Evolutionary conservation across 2,113 vertebrate genomes (phyloP).

Genomic region (Oncorhynchus keta): DNA sequence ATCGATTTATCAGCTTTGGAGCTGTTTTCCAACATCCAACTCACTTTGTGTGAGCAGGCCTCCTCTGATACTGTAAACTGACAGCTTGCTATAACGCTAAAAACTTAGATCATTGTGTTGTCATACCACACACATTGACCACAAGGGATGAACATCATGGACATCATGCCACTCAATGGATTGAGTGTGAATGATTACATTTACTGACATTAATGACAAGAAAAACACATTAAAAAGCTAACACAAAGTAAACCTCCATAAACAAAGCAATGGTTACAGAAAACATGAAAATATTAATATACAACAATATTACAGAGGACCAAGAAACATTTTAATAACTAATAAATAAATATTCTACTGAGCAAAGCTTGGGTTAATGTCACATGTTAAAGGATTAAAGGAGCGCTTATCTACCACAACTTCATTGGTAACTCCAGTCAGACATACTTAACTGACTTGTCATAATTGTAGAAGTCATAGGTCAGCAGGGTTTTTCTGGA

Average conservation of each 20-base stretch:
- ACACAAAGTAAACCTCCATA: background rate
- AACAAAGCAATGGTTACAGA: background rate
- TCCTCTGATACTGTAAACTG: background rate
- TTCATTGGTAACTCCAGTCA: background rate
- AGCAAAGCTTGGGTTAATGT: background rate
- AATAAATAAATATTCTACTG: background rate
- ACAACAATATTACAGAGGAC: background rate
- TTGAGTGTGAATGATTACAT: background rate
- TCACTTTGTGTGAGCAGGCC: no score
- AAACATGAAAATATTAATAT: background rate
- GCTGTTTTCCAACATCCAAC: no score
- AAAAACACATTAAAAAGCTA: background rate
- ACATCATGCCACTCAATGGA: background rate
- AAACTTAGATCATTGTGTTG: background rate
- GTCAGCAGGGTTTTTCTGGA: constrained; percentile 5
- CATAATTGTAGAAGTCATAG: constrained; percentile 3
- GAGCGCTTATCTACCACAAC: background rate
- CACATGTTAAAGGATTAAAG: background rate
- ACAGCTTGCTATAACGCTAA: background rate
- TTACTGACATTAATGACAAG: background rate
- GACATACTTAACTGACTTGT: constrained; percentile 5
- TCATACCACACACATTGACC: background rate
- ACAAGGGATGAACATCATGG: background rate
- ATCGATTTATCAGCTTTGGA: no score
- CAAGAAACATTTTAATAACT: background rate